Evolutionary conservation across 2,797 vertebrate species (phyloP), one percentile per base, ranked within the genome.

Genomic region (Erpetoichthys calabaricus): DNA sequence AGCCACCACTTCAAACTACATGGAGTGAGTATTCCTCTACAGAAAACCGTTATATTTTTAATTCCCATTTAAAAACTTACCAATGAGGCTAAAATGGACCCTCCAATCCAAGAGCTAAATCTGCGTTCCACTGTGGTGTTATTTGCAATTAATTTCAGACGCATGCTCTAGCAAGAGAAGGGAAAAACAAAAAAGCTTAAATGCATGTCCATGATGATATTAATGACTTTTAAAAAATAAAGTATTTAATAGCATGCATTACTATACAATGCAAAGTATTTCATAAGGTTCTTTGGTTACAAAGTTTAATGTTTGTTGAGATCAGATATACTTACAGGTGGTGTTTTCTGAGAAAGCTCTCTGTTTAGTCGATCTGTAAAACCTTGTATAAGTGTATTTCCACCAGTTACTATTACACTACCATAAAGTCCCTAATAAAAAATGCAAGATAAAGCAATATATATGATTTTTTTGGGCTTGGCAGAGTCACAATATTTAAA

Each of bases 91-190:
- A 98, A 77, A 76, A 99, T 98, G 3, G 95, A 98, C 9, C 95
- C 95, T 57, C 96, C 96, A 49, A 97, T 98, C 96, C 95, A 99
- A 0, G 96, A 93, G 63, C 94, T 99, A 78, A 99, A 98, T 62
- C 94, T 79, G 51, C 92, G 82, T 71, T 98, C 94, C 69, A 99
- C 94, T 0, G 94, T 98, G 1, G 94, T 99, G 70, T 96, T 98
- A 80, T 97, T 99, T 1, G 95, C 94, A 61, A 99, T 99, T 74
- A 98, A 67, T 74, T 99, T 99, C 73, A 99, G 83, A 57, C 93
- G 86, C 94, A 98, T 98, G 64, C 95, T 98, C 95, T 98, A 76
- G 42, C 70, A 65, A 67, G 3, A 62, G 1, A 47, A 6, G 3
- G 44, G 45, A 46, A n/a, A 63, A 52, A 49, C 42, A 41, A 3